phyloP scores from a whole-genome alignment of 2,113 vertebrate genomes.

The Brachirus orientalis region DNA sequence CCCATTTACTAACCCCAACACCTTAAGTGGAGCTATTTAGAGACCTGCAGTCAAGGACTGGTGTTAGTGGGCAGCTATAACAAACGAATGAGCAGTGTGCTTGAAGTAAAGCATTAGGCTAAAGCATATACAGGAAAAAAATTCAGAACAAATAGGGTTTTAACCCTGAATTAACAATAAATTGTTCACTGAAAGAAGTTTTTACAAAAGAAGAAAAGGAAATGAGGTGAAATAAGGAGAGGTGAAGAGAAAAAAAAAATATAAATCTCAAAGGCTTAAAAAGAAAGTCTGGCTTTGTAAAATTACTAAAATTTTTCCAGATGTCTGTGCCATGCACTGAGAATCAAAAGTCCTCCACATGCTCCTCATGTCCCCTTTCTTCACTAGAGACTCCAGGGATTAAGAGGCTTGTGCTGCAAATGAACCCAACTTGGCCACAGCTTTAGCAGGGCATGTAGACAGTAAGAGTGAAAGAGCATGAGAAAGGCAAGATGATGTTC shows the following conservation, averaged over 20 bases:
- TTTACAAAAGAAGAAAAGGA: constrained; percentile 20
- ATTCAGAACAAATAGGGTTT: no score
- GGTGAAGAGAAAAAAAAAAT: no score
- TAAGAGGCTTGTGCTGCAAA: constrained; percentile 71
- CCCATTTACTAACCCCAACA: constrained; percentile 53
- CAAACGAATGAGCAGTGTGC: constrained; percentile 46
- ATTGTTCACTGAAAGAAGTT: background rate
- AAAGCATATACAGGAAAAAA: constrained; percentile 24
- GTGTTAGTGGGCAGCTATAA: constrained; percentile 58
- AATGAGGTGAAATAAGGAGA: constrained; percentile 51
- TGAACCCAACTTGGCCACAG: constrained; percentile 71
- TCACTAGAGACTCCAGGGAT: constrained; percentile 72
- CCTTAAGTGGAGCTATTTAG: constrained; percentile 69
- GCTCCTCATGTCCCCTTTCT: constrained; percentile 72
- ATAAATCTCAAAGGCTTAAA: background rate
- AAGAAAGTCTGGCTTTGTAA: constrained; percentile 57
- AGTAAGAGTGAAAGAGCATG: constrained; percentile 19
- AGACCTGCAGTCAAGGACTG: constrained; percentile 56
- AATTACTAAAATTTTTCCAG: constrained; percentile 64
- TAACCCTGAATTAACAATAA: no score
- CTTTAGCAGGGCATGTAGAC: constrained; percentile 53
- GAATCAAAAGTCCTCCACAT: constrained; percentile 66
- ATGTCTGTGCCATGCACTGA: constrained; percentile 66
- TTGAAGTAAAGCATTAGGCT: constrained; percentile 44
- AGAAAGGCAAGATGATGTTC: constrained; percentile 27